Conservation (phyloP, 2,797 vertebrate species). For the Triplophysa yarkandensis region DNA sequence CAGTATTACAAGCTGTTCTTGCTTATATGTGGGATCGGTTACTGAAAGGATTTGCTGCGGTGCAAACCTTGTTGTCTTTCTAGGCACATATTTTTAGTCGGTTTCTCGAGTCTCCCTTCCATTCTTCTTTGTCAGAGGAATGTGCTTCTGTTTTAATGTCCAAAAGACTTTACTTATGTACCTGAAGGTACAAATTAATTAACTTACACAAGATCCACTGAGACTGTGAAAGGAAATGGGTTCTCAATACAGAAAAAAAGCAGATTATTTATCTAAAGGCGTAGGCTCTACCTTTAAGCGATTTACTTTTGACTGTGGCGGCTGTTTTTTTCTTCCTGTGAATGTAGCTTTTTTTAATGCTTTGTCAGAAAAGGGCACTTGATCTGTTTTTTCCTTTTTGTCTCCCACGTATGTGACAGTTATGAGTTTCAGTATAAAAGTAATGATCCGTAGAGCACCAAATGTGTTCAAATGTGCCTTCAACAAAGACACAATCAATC, state of each 20-base stretch:
- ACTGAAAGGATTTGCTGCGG: constrained; percentile 17
- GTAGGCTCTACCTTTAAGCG: constrained; percentile 57
- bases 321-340: constrained; percentile 55
- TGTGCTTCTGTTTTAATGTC: constrained; percentile 16
- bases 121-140: constrained; percentile 22
- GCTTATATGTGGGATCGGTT: constrained; percentile 64
- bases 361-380: constrained; percentile 55
- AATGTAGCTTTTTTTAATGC: constrained; percentile 62
- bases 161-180: constrained; percentile 1
- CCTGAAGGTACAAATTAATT: constrained; percentile 40
- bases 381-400: constrained; percentile 26
- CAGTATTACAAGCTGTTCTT: constrained; percentile 77
- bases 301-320: constrained; percentile 63
- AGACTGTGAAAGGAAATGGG: constrained; percentile 58
- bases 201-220: constrained; percentile 38
- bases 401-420: constrained; percentile 19
- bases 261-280: constrained; percentile 61
- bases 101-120: constrained; percentile 19
- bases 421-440: constrained; percentile 42
- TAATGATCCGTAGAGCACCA: constrained; percentile 40
- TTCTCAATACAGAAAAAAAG: constrained; percentile 29
- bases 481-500: constrained; percentile 33
- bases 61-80: constrained; percentile 44
- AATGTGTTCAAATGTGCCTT: constrained; percentile 56
- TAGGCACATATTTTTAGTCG: constrained; percentile 20